A percentile compares a stretch with the other conserved stretches of the same genome.
Evolutionary conservation across 2,797 vertebrate genomes (phyloP).

Genomic region (Coendou prehensilis): DNA sequence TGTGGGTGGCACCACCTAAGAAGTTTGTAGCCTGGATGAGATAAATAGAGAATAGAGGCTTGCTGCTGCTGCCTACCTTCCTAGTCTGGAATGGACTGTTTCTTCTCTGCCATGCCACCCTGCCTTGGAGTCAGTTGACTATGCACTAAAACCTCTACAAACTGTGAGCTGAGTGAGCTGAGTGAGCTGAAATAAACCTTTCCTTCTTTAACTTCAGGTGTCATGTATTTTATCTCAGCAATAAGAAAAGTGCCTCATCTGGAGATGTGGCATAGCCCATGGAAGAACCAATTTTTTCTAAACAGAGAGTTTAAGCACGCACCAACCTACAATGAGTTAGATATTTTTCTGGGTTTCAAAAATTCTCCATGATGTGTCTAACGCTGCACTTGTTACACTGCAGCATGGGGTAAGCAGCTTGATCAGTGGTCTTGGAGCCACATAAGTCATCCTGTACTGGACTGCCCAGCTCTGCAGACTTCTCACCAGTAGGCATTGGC

Average conservation of each 20-base stretch:
- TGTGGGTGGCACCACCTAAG: neutral
- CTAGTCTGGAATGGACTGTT: neutral
- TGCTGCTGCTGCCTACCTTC: neutral
- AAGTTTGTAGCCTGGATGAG: neutral
- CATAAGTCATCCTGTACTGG: neutral
- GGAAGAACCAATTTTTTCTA: neutral
- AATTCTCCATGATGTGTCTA: neutral
- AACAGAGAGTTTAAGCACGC: neutral
- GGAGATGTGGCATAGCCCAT: neutral
- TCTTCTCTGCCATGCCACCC: neutral
- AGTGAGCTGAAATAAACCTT: neutral
- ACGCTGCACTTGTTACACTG: neutral
- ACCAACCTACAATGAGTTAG: neutral
- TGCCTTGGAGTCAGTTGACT: neutral
- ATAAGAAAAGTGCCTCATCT: neutral
- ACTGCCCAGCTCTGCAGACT: neutral
- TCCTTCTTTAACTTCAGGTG: neutral
- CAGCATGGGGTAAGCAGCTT: neutral
- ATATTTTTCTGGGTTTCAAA: slow-evolving; percentile 27
- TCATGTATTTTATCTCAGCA: neutral
- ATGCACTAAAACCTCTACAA: neutral
- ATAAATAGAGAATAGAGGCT: neutral
- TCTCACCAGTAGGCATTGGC: neutral
- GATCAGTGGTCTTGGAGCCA: neutral
- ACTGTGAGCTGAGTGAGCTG: neutral